phyloP scores from a whole-genome alignment of 2,888 invertebrate species.

The Micropterix aruncella region DNA sequence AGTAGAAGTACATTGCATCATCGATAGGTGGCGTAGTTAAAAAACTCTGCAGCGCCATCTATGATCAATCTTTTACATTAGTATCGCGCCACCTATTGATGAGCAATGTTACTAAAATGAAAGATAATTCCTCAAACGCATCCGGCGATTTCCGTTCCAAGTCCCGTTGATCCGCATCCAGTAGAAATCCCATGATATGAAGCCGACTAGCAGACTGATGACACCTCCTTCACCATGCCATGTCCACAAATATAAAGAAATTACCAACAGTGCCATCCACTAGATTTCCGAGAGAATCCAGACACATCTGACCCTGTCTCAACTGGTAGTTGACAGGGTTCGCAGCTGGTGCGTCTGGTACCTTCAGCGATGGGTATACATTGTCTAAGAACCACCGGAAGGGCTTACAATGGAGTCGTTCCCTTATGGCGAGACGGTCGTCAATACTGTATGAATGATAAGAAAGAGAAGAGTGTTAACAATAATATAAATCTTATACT shows the following conservation, averaged over 20 bases:
- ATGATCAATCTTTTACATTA: no score
- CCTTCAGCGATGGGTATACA: constrained; percentile 81
- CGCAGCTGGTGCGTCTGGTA: constrained; percentile 43
- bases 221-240: not conserved
- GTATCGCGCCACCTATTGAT: no score
- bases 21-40: no score
- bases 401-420: constrained; percentile 78
- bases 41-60: no score
- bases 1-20: no score
- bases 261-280: constrained; percentile 69
- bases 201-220: not conserved
- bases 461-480: constrained; percentile 1
- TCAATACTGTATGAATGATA: constrained; percentile 53
- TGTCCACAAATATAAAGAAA: constrained; percentile 9
- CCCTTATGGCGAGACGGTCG: constrained; percentile 66
- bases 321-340: constrained; percentile 51
- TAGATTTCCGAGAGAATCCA: constrained; percentile 90
- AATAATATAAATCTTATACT: no score
- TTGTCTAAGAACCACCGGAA: constrained; percentile 91
- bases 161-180: no score
- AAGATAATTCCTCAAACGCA: no score
- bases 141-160: no score
- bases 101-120: no score
- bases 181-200: not conserved
- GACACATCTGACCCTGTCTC: constrained; percentile 68